These are phyloP conservation scores for Sinella curviseta DNA, from an alignment of 1,140 invertebrate genomes.

Conservation along the genomic window DNA sequence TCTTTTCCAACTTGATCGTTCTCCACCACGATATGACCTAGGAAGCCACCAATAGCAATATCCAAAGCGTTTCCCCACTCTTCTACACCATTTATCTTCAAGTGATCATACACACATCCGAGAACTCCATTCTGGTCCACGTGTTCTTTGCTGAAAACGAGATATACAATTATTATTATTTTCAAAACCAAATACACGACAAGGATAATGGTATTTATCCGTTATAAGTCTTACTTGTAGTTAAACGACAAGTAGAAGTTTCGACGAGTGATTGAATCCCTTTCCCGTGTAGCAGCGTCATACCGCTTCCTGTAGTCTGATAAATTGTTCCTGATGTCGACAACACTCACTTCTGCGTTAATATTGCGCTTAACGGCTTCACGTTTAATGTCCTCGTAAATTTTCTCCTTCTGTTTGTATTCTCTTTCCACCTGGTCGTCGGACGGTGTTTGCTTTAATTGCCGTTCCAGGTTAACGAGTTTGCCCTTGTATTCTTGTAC, in stretches of 20 bases:
- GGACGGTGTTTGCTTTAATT: conserved; percentile 69
- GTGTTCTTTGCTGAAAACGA: background rate
- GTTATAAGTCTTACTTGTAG: background rate
- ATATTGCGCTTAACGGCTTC: conserved; percentile 24
- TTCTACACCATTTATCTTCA: conserved; percentile 69
- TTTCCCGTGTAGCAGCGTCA: background rate
- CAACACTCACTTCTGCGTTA: conserved; percentile 12
- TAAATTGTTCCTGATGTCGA: background rate
- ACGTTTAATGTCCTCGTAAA: conserved; percentile 1
- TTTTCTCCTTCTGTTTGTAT: conserved; percentile 17
- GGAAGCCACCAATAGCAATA: conserved; percentile 79
- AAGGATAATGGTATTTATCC: background rate
- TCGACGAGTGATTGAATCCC: background rate
- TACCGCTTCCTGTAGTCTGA: background rate
- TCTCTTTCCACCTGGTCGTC: conserved; percentile 71
- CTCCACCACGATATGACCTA: conserved; percentile 78
- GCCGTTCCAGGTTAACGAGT: conserved; percentile 67
- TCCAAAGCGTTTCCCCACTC: conserved; percentile 77
- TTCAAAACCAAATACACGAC: background rate
- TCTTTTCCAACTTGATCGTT: conserved; percentile 80
- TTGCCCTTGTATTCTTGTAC: conserved; percentile 69
- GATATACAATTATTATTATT: background rate
- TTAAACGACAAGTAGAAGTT: background rate
- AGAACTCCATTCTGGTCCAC: conserved; percentile 59
- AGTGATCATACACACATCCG: conserved; percentile 76